A percentile compares a stretch with the other conserved stretches of the same genome.
Evolutionary conservation across 2,888 invertebrate species (phyloP).

Genomic region (Agrochola lychnidis): DNA sequence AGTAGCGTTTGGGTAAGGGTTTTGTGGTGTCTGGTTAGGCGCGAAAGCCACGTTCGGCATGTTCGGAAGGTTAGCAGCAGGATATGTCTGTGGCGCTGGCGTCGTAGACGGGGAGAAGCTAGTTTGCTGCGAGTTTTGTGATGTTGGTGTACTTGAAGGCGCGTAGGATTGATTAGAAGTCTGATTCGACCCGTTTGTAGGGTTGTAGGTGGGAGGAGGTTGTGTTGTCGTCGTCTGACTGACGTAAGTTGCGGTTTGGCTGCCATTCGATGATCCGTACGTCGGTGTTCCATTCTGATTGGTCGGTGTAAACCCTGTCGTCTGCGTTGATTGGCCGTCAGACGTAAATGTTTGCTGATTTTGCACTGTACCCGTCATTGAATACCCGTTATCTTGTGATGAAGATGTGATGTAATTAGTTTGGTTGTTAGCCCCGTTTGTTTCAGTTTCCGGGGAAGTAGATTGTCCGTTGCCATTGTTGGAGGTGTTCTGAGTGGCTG

Average conservation of each 20-base stretch:
- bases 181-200: slow-evolving; percentile 79
- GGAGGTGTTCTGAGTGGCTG: slow-evolving; percentile 75
- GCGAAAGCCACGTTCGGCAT: slow-evolving; percentile 83
- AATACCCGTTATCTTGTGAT: slow-evolving; percentile 82
- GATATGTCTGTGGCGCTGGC: slow-evolving; percentile 83
- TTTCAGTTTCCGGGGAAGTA: slow-evolving; percentile 77
- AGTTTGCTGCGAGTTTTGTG: slow-evolving; percentile 78
- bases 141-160: slow-evolving; percentile 73
- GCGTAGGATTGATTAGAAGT: slow-evolving; percentile 76
- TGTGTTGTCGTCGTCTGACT: slow-evolving; percentile 78
- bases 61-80: slow-evolving; percentile 75
- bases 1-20: slow-evolving; percentile 87
- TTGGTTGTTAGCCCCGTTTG: slow-evolving; percentile 79
- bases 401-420: slow-evolving; percentile 86
- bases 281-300: slow-evolving; percentile 77
- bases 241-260: slow-evolving; percentile 73
- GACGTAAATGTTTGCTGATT: slow-evolving; percentile 79
- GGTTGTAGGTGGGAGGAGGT: slow-evolving; percentile 78
- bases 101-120: slow-evolving; percentile 85
- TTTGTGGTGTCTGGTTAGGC: slow-evolving; percentile 78
- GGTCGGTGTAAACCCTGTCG: slow-evolving; percentile 74
- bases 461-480: slow-evolving; percentile 81
- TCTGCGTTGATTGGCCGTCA: slow-evolving; percentile 78
- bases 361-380: slow-evolving; percentile 75
- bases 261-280: slow-evolving; percentile 78